A percentile compares a stretch with the other conserved stretches of the same genome.
phyloP scores from a whole-genome alignment of 92 coral and sea anemone species.

The Siderastrea siderea region DNA sequence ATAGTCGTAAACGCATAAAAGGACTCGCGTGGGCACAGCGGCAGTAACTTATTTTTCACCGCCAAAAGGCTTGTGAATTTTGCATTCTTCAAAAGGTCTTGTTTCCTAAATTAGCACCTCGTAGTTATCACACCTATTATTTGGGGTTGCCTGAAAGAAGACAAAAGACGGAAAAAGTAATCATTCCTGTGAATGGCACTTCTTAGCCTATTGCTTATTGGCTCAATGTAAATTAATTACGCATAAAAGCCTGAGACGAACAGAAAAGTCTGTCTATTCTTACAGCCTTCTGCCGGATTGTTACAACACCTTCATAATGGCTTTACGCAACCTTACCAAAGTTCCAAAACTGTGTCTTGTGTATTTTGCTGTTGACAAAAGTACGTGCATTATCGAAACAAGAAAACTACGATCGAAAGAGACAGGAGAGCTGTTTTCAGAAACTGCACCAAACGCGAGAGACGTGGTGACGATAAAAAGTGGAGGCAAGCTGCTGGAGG shows the following conservation, averaged over 20 bases:
- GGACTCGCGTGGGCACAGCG: too few species aligned
- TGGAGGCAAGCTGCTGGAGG: slow-evolving; percentile 48
- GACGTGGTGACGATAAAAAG: slow-evolving; percentile 36
- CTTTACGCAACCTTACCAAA: slow-evolving; percentile 45
- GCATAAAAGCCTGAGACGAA: slow-evolving; percentile 21
- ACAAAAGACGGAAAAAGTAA: slow-evolving; percentile 1
- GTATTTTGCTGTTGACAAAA: slow-evolving; percentile 22
- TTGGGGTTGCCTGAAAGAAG: slow-evolving; percentile 1
- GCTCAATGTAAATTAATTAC: not conserved
- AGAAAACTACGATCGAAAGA: slow-evolving; percentile 42
- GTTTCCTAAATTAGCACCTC: slow-evolving; percentile 25
- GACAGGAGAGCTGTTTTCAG: slow-evolving; percentile 39
- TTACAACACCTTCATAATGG: slow-evolving; percentile 23
- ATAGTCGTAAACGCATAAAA: too few species aligned
- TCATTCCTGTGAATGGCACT: not conserved
- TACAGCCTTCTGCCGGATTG: slow-evolving; percentile 47
- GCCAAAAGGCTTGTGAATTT: slow-evolving; percentile 29
- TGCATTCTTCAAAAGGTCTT: slow-evolving; percentile 25
- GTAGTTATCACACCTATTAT: slow-evolving; percentile 15
- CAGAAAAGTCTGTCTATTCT: slow-evolving; percentile 16
- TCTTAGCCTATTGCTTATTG: not conserved
- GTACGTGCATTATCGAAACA: slow-evolving; percentile 12
- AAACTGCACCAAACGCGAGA: slow-evolving; percentile 37
- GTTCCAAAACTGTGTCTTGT: slow-evolving; percentile 60
- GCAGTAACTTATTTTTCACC: too few species aligned